A percentile compares a stretch with the other conserved stretches of the same genome.
Evolutionary conservation across 2,888 invertebrate species (phyloP).

Genomic region (Caenorhabditis zanzibari): DNA sequence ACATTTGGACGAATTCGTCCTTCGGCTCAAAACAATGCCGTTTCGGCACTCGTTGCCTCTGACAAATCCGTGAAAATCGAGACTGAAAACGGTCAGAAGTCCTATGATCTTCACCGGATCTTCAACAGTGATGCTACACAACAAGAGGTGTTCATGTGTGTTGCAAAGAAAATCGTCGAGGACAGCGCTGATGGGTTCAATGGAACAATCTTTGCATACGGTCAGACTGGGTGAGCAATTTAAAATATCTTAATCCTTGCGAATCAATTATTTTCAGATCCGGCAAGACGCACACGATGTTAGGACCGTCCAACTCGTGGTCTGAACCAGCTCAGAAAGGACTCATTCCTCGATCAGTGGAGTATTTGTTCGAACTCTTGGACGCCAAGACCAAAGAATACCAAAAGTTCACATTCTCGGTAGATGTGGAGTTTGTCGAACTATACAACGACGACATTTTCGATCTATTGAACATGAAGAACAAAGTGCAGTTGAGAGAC

Average conservation of each 20-base stretch:
- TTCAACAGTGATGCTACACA: constrained; percentile 36
- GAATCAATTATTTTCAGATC: constrained; percentile 76
- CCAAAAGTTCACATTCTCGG: constrained; percentile 83
- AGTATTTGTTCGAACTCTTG: constrained; percentile 84
- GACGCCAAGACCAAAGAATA: constrained; percentile 83
- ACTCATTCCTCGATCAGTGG: constrained; percentile 84
- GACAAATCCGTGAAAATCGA: constrained; percentile 34
- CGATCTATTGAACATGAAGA: constrained; percentile 83
- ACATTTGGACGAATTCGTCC: constrained; percentile 52
- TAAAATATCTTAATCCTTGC: too few species aligned
- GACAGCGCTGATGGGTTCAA: constrained; percentile 84
- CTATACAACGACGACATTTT: constrained; percentile 85
- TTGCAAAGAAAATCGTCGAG: constrained; percentile 84
- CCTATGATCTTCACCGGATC: constrained; percentile 50
- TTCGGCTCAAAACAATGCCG: constrained; percentile 14
- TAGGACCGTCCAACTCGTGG: constrained; percentile 80
- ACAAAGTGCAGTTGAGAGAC: constrained; percentile 54
- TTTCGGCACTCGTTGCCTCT: constrained; percentile 4
- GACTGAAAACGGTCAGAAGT: constrained; percentile 33
- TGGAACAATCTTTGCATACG: constrained; percentile 85
- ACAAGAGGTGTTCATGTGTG: constrained; percentile 81
- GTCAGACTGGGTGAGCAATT: constrained; percentile 83
- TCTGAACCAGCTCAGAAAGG: constrained; percentile 83
- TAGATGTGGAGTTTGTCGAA: constrained; percentile 84
- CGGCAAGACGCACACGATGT: constrained; percentile 85